Percentiles rank a stretch among this genome's conserved stretches.
Evolutionary conservation across 2,888 invertebrate species (phyloP).

Genomic region (Graphium colonna): DNA sequence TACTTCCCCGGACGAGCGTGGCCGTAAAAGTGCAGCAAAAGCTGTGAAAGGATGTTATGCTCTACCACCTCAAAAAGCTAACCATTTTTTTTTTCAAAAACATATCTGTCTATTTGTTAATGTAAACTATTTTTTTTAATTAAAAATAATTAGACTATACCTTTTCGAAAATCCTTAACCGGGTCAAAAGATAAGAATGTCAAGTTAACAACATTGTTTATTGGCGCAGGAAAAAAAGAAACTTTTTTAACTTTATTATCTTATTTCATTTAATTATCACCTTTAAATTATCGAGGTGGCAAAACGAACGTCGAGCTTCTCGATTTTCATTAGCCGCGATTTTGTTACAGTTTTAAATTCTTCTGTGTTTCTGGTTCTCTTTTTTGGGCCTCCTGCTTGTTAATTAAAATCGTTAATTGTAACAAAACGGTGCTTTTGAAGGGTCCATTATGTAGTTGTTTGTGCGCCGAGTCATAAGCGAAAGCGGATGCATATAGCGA

Average conservation of each 20-base stretch:
- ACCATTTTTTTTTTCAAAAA: too few species aligned
- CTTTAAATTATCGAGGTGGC: slow-evolving; percentile 1
- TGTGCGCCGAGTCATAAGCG: slow-evolving; percentile 20
- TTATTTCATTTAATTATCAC: slow-evolving; percentile 1
- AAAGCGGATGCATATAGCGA: slow-evolving; percentile 26
- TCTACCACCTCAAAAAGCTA: too few species aligned
- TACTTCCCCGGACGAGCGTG: too few species aligned
- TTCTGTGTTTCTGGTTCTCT: not conserved
- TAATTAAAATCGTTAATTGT: slow-evolving; percentile 69
- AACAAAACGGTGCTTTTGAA: slow-evolving; percentile 53
- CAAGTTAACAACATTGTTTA: slow-evolving; percentile 9
- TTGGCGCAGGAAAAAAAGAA: slow-evolving; percentile 5
- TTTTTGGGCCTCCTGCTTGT: slow-evolving; percentile 40
- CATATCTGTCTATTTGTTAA: too few species aligned
- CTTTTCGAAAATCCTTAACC: too few species aligned
- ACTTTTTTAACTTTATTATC: not conserved
- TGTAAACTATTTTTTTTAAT: too few species aligned
- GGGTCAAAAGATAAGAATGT: not conserved
- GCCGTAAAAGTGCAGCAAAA: too few species aligned
- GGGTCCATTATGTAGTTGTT: slow-evolving; percentile 25
- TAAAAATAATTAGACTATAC: too few species aligned
- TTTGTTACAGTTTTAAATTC: slow-evolving; percentile 48
- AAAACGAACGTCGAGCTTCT: slow-evolving; percentile 29
- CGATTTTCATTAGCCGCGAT: too few species aligned
- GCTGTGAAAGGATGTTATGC: too few species aligned